Evolutionary conservation across 2,113 vertebrate species (phyloP), one percentile per base, ranked within the genome.

Genomic region (Hassar affinis): DNA sequence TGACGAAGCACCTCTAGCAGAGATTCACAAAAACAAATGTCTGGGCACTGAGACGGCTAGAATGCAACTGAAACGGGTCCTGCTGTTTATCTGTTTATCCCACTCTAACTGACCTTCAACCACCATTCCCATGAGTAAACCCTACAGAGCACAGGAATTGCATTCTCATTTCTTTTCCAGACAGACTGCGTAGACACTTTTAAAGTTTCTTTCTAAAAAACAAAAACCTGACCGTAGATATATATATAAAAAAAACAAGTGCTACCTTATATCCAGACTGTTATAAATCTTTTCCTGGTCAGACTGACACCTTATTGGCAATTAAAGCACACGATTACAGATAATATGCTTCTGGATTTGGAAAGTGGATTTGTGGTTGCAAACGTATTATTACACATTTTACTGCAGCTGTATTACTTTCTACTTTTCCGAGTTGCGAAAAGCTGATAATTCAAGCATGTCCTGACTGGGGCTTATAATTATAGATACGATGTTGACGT

Each of bases 391-490:
- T 45, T 45, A 12, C 27, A 54, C 33, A 80, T 42, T 22, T 4
- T 52, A 27, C 14, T 80, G 78, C 61, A 45, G 35, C 25, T 22
- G 22, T 61, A 45, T n/a, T 30, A 49, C 10, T 69, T 38, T 56
- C 33, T 74, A 35, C 69, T 42, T 42, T 42, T 72, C 66, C 6
- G 52, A 64, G 45, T 33, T 18, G n/a, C 62, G 54, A 82, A 49
- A 45, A 18, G 6, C 54, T 30, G 57, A 20, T 51, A 51, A 62
- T 61, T 64, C 57, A 15, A 64, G 30, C 30, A 64, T 52, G 42
- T 72, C 72, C 72, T 66, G 72, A 83, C 57, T 42, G 45, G 22
- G 30, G 57, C 59, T 68, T 78, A 56, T 66, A 78, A 68, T 69
- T 57, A 84, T 69, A 78, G 82, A 45, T 62, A 57, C 25, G 30